Evolutionary conservation across 2,113 vertebrate genomes (phyloP).

Genomic region (Gymnobelideus leadbeateri): DNA sequence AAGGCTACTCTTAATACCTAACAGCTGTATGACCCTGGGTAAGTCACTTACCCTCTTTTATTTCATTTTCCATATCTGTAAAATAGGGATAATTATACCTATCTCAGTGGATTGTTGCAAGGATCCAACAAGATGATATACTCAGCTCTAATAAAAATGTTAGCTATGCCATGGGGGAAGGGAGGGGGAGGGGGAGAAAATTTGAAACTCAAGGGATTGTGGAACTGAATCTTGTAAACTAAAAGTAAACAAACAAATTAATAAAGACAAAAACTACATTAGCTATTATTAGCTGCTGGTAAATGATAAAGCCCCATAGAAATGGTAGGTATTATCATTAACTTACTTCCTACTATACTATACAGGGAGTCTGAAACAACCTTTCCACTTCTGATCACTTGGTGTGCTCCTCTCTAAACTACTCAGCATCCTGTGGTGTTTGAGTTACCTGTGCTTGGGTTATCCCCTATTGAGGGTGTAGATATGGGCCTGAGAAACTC

Average conservation of each 20-base stretch:
- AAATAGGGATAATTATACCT: not conserved
- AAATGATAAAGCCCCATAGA: not conserved
- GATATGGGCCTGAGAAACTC: not conserved
- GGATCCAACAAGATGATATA: not conserved
- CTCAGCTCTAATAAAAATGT: not conserved
- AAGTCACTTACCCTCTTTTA: not conserved
- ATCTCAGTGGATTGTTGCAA: not conserved
- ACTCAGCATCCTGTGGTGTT: too few species aligned
- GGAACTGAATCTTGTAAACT: too few species aligned
- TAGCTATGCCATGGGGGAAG: too few species aligned
- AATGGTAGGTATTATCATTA: not conserved
- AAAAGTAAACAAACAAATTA: too few species aligned
- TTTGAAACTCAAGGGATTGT: too few species aligned
- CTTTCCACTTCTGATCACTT: not conserved
- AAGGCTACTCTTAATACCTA: not conserved
- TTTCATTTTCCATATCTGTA: not conserved
- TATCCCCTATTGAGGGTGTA: not conserved
- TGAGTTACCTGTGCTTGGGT: not conserved
- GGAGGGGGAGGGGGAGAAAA: too few species aligned
- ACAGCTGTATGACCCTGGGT: not conserved
- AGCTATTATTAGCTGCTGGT: not conserved
- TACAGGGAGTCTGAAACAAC: not conserved
- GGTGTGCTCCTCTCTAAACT: not conserved
- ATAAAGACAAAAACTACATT: not conserved
- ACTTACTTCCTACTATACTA: not conserved